A percentile compares a stretch with the other conserved stretches of the same genome.
phyloP scores from a whole-genome alignment of 2,797 vertebrate genomes.

The Telmatherina bonti region DNA sequence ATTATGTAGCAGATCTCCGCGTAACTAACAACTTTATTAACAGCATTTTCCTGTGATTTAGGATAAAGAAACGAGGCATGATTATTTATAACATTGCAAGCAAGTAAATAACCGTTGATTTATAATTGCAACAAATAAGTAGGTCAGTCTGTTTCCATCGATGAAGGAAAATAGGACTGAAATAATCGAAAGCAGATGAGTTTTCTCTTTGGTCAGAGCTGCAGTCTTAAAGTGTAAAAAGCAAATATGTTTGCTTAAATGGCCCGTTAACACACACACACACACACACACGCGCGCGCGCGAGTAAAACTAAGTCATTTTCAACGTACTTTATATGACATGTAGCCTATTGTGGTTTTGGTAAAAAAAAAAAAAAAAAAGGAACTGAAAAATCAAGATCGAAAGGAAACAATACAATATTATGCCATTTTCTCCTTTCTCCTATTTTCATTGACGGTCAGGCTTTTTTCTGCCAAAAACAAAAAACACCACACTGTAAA shows the following conservation, averaged over 20 bases:
- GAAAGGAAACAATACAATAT: conserved; percentile 22
- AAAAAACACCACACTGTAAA: not conserved
- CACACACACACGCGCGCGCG: too few relatives aligned
- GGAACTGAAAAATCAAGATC: not conserved
- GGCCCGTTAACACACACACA: not conserved
- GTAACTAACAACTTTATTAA: not conserved
- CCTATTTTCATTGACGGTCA: conserved; percentile 9
- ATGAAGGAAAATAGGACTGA: conserved; percentile 29
- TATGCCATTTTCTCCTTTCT: conserved; percentile 20
- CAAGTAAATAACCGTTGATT: conserved; percentile 7
- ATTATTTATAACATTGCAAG: not conserved
- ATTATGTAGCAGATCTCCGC: conserved; percentile 8
- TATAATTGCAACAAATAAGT: conserved; percentile 33
- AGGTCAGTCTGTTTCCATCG: conserved; percentile 45
- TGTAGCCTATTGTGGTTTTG: too few relatives aligned
- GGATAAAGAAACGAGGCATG: not conserved
- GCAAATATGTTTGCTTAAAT: conserved; percentile 58
- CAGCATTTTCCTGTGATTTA: not conserved
- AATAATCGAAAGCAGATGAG: conserved; percentile 51
- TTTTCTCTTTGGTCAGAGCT: conserved; percentile 37
- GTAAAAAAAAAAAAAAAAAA: too few relatives aligned
- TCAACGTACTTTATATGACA: too few relatives aligned
- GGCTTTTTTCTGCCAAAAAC: conserved; percentile 5
- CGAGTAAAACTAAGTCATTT: conserved; percentile 33
- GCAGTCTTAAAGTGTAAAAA: conserved; percentile 40